Conservation (phyloP, 2,797 vertebrate species). For the Neomorphus geoffroyi region DNA sequence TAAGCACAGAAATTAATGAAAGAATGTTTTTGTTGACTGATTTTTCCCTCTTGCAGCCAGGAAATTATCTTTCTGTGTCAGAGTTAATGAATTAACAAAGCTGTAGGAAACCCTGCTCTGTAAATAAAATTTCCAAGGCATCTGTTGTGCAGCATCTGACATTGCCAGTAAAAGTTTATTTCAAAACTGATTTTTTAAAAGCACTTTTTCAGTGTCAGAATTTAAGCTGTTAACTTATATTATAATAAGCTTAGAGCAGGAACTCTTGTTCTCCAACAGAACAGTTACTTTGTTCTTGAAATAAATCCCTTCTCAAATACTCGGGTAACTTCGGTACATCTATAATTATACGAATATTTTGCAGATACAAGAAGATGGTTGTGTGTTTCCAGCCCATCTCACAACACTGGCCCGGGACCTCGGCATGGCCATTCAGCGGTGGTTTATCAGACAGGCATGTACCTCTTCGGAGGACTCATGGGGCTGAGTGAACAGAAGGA, state of each 20-base stretch:
- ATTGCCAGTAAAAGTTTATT: slow-evolving; percentile 42
- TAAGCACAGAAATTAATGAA: neutral
- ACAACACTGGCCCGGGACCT: slow-evolving; percentile 77
- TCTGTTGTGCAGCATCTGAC: slow-evolving; percentile 30
- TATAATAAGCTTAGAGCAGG: neutral
- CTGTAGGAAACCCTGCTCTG: neutral
- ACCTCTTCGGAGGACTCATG: slow-evolving; percentile 84
- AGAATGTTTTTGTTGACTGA: neutral
- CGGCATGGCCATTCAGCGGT: slow-evolving; percentile 84
- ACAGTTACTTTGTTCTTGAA: neutral
- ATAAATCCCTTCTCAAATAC: neutral
- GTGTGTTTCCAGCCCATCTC: slow-evolving; percentile 46
- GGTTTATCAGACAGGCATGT: slow-evolving; percentile 80
- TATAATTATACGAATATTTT: neutral
- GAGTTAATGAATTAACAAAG: slow-evolving; percentile 32
- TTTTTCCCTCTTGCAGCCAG: neutral
- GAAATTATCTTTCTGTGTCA: slow-evolving; percentile 9
- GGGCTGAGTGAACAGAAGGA: slow-evolving; percentile 86
- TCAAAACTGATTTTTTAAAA: neutral
- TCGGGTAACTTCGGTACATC: neutral
- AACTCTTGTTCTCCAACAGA: neutral
- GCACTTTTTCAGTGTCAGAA: neutral
- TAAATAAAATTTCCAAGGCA: slow-evolving; percentile 37
- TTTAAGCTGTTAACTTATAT: neutral
- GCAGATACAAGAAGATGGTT: slow-evolving; percentile 83